phyloP scores from a whole-genome alignment of 1,140 invertebrate genomes.

The Scaptomyza montana region DNA sequence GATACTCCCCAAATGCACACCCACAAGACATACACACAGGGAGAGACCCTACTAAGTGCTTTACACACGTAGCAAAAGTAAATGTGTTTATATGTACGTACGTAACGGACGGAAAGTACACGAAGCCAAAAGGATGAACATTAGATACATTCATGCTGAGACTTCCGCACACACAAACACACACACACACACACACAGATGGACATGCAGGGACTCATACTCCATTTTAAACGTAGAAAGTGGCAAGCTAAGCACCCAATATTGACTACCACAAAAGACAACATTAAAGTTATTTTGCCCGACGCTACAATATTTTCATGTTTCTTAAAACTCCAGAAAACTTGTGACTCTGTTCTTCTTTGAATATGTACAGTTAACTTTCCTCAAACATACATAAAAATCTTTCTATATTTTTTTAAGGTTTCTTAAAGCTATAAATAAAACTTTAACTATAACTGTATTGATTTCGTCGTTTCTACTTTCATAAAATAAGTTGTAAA shows the following conservation, averaged over 20 bases:
- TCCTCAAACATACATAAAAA: too few species aligned
- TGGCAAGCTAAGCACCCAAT: constrained; percentile 75
- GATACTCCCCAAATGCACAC: constrained; percentile 21
- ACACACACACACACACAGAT: constrained; percentile 21
- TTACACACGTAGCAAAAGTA: constrained; percentile 73
- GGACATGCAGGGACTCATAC: constrained; percentile 21
- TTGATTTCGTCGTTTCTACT: too few species aligned
- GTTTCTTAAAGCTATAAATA: too few species aligned
- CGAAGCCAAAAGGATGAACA: constrained; percentile 77
- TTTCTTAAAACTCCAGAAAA: not conserved
- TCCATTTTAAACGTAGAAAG: constrained; percentile 52
- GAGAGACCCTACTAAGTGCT: constrained; percentile 69
- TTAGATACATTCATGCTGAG: constrained; percentile 78
- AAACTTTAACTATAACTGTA: too few species aligned
- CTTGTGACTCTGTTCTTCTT: not conserved
- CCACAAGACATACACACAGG: constrained; percentile 1
- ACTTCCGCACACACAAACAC: constrained; percentile 53
- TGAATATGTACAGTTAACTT: too few species aligned
- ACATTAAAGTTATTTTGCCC: constrained; percentile 69
- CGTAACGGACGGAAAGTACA: constrained; percentile 57
- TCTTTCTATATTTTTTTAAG: too few species aligned
- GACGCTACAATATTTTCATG: constrained; percentile 23
- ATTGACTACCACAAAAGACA: constrained; percentile 79
- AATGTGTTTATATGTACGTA: constrained; percentile 69
- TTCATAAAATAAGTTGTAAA: too few species aligned